Conservation (phyloP, 1,140 invertebrate species). For the Nylanderia fulva region DNA sequence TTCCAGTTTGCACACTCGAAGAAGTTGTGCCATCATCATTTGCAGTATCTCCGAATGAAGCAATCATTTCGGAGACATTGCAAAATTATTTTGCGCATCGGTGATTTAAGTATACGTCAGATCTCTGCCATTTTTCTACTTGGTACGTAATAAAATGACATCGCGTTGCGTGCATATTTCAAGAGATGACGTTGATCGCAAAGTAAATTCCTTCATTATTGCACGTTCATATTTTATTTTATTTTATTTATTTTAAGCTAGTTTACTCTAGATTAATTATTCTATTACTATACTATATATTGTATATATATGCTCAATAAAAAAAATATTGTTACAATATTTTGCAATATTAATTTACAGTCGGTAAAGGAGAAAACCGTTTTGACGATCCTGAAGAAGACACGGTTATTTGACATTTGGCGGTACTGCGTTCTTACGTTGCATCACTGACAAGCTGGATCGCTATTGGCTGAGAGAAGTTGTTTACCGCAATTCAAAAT, state of each 20-base stretch:
- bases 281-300: no score
- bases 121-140: neutral
- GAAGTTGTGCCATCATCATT: constrained; percentile 66
- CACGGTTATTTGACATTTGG: neutral
- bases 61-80: neutral
- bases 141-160: neutral
- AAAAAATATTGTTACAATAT: no score
- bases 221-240: no score
- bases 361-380: no score
- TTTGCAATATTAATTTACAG: no score
- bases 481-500: constrained; percentile 69
- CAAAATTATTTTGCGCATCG: constrained; percentile 1
- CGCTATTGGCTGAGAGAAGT: constrained; percentile 64
- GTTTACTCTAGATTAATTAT: no score
- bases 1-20: constrained; percentile 63
- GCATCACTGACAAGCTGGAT: constrained; percentile 11
- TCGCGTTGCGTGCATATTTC: neutral
- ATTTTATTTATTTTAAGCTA: no score
- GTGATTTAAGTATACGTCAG: neutral
- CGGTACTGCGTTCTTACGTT: neutral
- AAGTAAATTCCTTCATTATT: neutral
- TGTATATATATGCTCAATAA: no score
- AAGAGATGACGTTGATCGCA: neutral
- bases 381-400: neutral
- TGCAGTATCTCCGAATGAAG: neutral